Conservation (phyloP, 2,113 vertebrate species). For the Phalacrocorax brasilianus region DNA sequence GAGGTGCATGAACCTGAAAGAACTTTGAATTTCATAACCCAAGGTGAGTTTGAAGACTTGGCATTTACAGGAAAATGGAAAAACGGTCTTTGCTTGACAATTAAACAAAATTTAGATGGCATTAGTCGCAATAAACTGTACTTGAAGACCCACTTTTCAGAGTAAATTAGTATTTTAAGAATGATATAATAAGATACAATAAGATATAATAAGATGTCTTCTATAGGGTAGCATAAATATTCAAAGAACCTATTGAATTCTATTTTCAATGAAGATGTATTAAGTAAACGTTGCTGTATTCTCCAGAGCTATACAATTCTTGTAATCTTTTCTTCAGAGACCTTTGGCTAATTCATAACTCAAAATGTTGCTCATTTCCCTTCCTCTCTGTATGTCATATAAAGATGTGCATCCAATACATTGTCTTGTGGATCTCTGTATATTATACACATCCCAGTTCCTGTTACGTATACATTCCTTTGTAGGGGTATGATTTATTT, state of each 20-base stretch:
- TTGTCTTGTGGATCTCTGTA: neutral
- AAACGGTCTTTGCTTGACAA: neutral
- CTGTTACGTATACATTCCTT: slow-evolving; percentile 62
- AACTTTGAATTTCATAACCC: neutral
- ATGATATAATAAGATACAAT: neutral
- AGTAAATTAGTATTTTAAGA: neutral
- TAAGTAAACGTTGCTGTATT: neutral
- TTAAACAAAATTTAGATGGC: neutral
- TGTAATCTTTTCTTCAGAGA: slow-evolving; percentile 28
- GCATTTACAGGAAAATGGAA: neutral
- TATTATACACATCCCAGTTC: slow-evolving; percentile 44
- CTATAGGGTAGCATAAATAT: neutral
- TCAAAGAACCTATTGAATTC: neutral
- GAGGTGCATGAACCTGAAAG: neutral
- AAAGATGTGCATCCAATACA: slow-evolving; percentile 44
- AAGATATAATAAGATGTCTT: neutral
- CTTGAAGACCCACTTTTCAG: neutral
- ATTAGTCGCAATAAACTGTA: neutral
- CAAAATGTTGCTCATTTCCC: slow-evolving; percentile 24
- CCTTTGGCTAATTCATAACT: slow-evolving; percentile 28
- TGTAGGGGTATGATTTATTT: slow-evolving; percentile 52
- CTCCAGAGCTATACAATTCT: neutral
- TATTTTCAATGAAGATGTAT: neutral
- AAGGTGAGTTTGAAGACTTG: neutral
- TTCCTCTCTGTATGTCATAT: slow-evolving; percentile 35